These are phyloP conservation scores for Branchipolynoe longqiensis DNA, from an alignment of 2,888 invertebrate species.

Conservation along the genomic window DNA sequence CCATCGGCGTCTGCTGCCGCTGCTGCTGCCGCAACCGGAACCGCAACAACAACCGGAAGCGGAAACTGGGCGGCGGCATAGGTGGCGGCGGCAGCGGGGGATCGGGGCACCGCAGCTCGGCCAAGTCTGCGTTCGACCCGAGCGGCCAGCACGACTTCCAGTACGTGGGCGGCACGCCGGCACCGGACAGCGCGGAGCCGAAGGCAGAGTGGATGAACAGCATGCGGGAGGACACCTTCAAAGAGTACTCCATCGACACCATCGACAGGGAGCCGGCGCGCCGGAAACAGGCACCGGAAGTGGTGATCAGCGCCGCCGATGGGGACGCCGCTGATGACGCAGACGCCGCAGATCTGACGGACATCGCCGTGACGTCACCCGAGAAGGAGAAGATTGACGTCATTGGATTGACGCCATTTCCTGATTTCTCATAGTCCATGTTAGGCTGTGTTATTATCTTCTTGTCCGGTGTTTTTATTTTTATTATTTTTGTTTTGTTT, in stretches of 20 bases:
- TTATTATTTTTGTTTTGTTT: too few relatives aligned
- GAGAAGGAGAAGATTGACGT: background rate
- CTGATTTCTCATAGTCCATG: too few relatives aligned
- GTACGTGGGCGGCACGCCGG: background rate
- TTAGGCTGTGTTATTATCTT: too few relatives aligned
- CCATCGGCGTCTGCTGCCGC: constrained; percentile 47
- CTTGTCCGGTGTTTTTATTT: too few relatives aligned
- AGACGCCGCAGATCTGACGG: background rate
- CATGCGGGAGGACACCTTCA: constrained; percentile 57
- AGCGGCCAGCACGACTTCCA: constrained; percentile 35
- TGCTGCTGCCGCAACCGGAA: constrained; percentile 19
- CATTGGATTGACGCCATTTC: too few relatives aligned
- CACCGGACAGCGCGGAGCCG: constrained; percentile 18
- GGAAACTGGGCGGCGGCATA: too few relatives aligned
- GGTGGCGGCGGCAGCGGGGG: too few relatives aligned
- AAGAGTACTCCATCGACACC: constrained; percentile 58
- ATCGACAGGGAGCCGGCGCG: constrained; percentile 51
- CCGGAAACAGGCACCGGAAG: background rate
- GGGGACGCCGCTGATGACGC: background rate
- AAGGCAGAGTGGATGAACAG: constrained; percentile 59
- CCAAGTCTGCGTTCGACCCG: constrained; percentile 42
- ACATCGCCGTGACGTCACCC: background rate
- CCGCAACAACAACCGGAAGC: background rate
- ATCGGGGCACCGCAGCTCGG: background rate
- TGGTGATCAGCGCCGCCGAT: background rate